These are phyloP conservation scores for Caenorhabditis plicata DNA, from an alignment of 2,888 invertebrate genomes.

Conservation along the genomic window DNA sequence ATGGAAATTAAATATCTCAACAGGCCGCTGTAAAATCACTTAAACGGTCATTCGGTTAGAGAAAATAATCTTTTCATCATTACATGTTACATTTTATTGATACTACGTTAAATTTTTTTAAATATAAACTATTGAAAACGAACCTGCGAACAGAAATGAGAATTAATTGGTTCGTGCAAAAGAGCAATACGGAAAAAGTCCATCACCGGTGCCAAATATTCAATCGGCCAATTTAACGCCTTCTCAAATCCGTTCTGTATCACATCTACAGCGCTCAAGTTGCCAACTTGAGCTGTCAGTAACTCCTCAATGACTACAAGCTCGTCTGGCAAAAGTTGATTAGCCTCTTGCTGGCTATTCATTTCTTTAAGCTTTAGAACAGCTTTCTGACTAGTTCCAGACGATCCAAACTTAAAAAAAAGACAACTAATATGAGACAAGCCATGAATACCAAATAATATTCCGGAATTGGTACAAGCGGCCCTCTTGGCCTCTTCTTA, in stretches of 20 bases:
- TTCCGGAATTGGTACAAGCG: slow-evolving; percentile 46
- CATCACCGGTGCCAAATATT: slow-evolving; percentile 83
- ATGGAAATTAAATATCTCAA: too few species aligned
- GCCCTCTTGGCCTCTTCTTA: slow-evolving; percentile 55
- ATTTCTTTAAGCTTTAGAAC: slow-evolving; percentile 40
- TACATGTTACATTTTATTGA: too few species aligned
- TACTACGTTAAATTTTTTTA: too few species aligned
- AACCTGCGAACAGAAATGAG: slow-evolving; percentile 10
- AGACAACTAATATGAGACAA: not conserved
- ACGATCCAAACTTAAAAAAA: slow-evolving; percentile 35
- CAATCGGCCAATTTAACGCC: slow-evolving; percentile 76
- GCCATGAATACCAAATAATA: slow-evolving; percentile 11
- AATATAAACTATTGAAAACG: too few species aligned
- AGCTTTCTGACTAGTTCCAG: slow-evolving; percentile 47
- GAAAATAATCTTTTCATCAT: too few species aligned
- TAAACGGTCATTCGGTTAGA: too few species aligned
- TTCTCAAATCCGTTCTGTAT: slow-evolving; percentile 27
- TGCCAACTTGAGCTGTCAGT: slow-evolving; percentile 7
- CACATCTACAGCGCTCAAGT: slow-evolving; percentile 10
- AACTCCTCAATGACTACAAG: slow-evolving; percentile 25
- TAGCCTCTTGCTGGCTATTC: slow-evolving; percentile 42
- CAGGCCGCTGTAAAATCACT: too few species aligned
- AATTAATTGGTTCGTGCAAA: slow-evolving; percentile 74
- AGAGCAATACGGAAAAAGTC: slow-evolving; percentile 84
- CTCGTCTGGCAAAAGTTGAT: slow-evolving; percentile 29